Evolutionary conservation across 2,113 vertebrate species (phyloP), one percentile per base, ranked within the genome.

Genomic region (Monarcha castaneiventris): DNA sequence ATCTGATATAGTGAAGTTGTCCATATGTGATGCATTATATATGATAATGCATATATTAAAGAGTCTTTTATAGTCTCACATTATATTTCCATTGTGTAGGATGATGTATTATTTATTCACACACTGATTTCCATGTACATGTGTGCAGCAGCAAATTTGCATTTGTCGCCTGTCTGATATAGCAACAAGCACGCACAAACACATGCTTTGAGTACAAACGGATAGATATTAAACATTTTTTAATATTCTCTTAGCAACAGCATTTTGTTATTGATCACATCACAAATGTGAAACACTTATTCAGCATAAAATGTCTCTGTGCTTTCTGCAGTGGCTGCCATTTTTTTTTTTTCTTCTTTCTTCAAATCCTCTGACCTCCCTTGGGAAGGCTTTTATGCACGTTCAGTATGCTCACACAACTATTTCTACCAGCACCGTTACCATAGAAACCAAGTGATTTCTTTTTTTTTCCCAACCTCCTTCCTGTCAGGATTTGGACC

Each of bases 371-470:
- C 94, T 94, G 85, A 87, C 84, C 95, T 98, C 98, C 98, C 98
- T 89, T 93, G 98, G 98, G 98, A 98, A 97, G 93, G 84, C 96
- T 98, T 97, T 97, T 90, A 77, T 87, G 95, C 98, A 97, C 68
- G 94, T 97, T 98, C 97, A 98, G 97, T 98, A 97, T 97, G 98
- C 96, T 97, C 97, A 95, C 94, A 94, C 93, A 93, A 94, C 97
- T 97, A 97, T 96, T 97, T 97, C 97, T 97, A 94, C 97, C 94
- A 97, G 95, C 94, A 96, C 85, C 3, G 97, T 99, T 97, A 48
- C 98, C 98, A 98, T 98, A 97, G 98, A 96, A 84, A 90, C 87
- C 35, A 77, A 90, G 72, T 87, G 83, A 69, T 88, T 67, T 41
- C 52, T 79, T 91, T 93, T 90, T 54, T 54, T 77, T 61, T 73